Conservation (phyloP, 2,797 vertebrate species). For the Alauda arvensis region DNA sequence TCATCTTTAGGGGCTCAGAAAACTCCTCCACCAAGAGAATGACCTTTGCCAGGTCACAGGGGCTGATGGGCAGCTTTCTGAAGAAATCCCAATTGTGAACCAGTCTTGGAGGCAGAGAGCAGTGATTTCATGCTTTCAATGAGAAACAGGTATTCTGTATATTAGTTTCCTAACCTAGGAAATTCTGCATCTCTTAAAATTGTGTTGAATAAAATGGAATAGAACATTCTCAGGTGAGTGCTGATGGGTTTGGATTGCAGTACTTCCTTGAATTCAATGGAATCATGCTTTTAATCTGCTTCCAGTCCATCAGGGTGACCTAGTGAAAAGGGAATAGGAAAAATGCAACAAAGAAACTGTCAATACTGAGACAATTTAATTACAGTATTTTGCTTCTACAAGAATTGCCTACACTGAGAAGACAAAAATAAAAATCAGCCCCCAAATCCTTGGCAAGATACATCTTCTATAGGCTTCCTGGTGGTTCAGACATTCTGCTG, state of each 20-base stretch:
- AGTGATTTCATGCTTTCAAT: not conserved
- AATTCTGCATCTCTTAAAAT: not conserved
- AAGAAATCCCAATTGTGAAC: not conserved
- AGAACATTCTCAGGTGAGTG: not conserved
- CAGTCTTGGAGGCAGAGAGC: not conserved
- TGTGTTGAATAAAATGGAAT: not conserved
- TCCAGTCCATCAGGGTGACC: not conserved
- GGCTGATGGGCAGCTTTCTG: not conserved
- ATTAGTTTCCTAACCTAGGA: not conserved
- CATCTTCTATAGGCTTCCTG: not conserved
- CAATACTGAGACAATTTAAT: not conserved
- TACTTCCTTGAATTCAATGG: not conserved
- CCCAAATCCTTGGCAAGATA: not conserved
- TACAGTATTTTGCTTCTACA: not conserved
- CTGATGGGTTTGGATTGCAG: not conserved
- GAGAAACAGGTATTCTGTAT: not conserved
- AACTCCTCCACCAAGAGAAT: not conserved
- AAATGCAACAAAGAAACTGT: not conserved
- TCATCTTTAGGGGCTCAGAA: slow-evolving; percentile 25
- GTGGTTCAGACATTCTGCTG: not conserved
- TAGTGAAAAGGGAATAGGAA: not conserved
- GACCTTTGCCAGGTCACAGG: slow-evolving; percentile 7
- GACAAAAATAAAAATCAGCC: not conserved
- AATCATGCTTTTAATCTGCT: not conserved
- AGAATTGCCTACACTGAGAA: not conserved